Evolutionary conservation across 2,888 invertebrate genomes (phyloP), one percentile per base, ranked within the genome.

Genomic region (Biston betularia): DNA sequence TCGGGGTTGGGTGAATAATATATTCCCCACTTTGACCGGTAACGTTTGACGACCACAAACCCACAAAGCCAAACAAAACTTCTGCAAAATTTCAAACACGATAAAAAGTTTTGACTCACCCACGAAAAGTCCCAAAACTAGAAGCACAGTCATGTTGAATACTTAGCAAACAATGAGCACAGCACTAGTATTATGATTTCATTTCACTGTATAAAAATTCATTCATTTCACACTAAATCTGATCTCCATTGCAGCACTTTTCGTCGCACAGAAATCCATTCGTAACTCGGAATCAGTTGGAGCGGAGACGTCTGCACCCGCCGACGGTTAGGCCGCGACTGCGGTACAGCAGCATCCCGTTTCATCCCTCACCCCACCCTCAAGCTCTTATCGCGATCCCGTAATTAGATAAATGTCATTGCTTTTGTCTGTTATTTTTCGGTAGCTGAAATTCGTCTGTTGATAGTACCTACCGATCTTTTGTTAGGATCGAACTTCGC

Each of bases 401-500:
- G 85, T 93, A 93, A 93, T 93, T 92, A 93, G 92, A 93, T 92
- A 89, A 92, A 91, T 92, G 92, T 91, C 91, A 91, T 89, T 87
- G 87, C 86, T 90, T 88, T 89, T 88, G 89, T 90, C 87, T 89
- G 82, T 83, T 85, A 81, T 84, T 87, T 64, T 65, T 56, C 45
- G 73, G 73, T 69, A 74, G 71, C 72, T 79, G 79, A 84, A 83
- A 83, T 86, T 83, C 73, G 79, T 77, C 79, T 77, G 80, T 76
- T 80, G 69, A 72, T 75, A 80, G 76, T 56, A 35, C 9, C 15
- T 56, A 57, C 75, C 70, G 75, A 75, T 80, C 80, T 76, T 81
- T 83, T 79, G 38, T 38, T 45, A 7, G 38, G 50, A 59, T 48
- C 40, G 38, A 49, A 46, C 6, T 38, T 48, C 46, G 45, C 45